Conservation (phyloP, 2,888 invertebrate genomes). For the Phyllotreta striolata region DNA sequence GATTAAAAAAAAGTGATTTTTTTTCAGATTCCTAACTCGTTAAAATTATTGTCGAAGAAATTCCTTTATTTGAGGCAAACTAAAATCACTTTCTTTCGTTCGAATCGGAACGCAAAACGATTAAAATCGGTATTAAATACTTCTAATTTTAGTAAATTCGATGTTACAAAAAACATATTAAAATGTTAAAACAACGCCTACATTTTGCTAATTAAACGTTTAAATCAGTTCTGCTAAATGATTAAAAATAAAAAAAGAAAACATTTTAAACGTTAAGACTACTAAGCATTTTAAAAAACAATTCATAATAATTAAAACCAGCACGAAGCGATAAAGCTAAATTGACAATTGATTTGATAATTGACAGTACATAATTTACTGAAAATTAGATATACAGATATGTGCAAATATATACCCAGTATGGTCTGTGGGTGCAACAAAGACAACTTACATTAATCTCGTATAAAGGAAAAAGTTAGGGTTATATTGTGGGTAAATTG, state of each 20-base stretch:
- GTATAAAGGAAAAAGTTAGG: too few relatives aligned
- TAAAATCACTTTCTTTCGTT: conserved; percentile 35
- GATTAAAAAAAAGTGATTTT: conserved; percentile 43
- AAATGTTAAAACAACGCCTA: not conserved
- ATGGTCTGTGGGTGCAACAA: too few relatives aligned
- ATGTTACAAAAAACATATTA: too few relatives aligned
- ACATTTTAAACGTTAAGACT: conserved; percentile 25
- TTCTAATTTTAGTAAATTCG: too few relatives aligned
- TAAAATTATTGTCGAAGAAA: too few relatives aligned
- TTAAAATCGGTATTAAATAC: too few relatives aligned
- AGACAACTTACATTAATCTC: too few relatives aligned
- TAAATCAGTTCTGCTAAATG: conserved; percentile 4
- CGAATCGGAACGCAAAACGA: too few relatives aligned
- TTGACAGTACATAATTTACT: not conserved
- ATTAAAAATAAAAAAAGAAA: not conserved
- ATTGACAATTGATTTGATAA: not conserved
- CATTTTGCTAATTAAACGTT: conserved; percentile 8
- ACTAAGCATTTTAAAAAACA: conserved; percentile 34
- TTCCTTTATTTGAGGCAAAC: conserved; percentile 3
- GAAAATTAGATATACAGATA: too few relatives aligned
- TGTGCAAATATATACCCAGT: too few relatives aligned
- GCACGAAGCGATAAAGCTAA: not conserved
- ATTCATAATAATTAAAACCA: conserved; percentile 27
- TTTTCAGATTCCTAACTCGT: too few relatives aligned
- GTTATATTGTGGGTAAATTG: too few relatives aligned